Base-by-base conservation (phyloP, 2,113 vertebrate genomes). In the Grammomys dolichurus region DNA sequence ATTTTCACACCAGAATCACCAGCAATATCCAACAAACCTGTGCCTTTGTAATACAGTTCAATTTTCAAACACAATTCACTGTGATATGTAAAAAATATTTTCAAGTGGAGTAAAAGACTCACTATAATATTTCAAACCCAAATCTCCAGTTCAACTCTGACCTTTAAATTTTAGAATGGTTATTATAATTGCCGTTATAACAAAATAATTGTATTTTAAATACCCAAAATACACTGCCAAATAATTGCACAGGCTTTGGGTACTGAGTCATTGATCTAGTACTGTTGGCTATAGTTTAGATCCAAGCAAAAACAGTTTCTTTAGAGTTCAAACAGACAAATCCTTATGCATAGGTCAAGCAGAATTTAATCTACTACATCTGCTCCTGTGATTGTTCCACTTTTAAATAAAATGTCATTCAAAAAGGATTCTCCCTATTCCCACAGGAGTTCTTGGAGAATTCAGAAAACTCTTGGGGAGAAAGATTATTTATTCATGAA, bases 401-500 rank as follows among this genome's bases (percentile, higher is more conserved):
- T 96, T 95, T 81, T 90, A 96, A 91, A 89, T 84, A 82, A 97
- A 96, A 97, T 97, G 92, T 92, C 96, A 96, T 93, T 96, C 88
- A 96, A 67, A 91, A 26, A 58, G 36, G 80, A 51, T 93, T 92
- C 94, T 89, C 51, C 51, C 70, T 96, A 89, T 92, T 96, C 91
- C 96, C 95, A 65, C 31, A 63, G 89, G 90, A 96, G 81, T 90
- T 87, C 87, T 91, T 75, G 92, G 19, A 97, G 63, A 90, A 96
- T 93, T 96, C 80, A 92, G 63, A 97, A 95, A 78, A 81, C 84
- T 95, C 94, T 78, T n/a, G 60, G 94, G 91, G 81, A 97, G 91
- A 97, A 97, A 80, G 78, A 97, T 96, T 95, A 97, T 77, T 97
- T 97, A 96, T 97, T 96, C 80, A 97, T 95, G 95, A 95, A 97